Evolutionary conservation across 2,113 vertebrate species (phyloP), one percentile per base, ranked within the genome.

Genomic region (Proterorhinus semilunaris): DNA sequence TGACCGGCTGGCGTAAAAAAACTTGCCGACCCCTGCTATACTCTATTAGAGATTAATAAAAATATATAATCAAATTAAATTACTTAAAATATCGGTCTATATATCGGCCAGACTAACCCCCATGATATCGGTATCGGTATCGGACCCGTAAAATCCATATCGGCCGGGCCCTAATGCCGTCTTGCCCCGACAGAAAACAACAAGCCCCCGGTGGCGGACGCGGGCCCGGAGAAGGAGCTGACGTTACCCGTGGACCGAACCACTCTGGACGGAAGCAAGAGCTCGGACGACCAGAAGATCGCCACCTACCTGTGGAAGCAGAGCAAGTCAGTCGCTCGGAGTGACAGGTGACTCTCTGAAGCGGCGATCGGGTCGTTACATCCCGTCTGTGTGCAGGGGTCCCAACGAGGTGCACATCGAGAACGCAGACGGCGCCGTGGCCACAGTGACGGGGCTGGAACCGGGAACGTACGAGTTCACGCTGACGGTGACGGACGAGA

Each of bases 181-280:
- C 21, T 1, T 75, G 16, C 0, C 50, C 47, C 77, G 57, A 8
- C 84, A 99, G 98, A 99, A 87, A 98, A 99, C 90, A 99, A 99
- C 80, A 97, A 98, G 70, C 92, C 98, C 0, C 98, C 98, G 3
- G 88, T 91, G 72, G 97, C 98, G 6, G 94, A 98, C 61, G 96
- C 98, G 21, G 97, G 97, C 61, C 98, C 98, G 27, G 96, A 99
- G 88, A 99, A 99, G 75, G 98, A 99, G 81, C 88, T 99, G 81
- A 99, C 94, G 5, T 93, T 98, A 68, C 98, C 98, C 0, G 94
- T 99, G 11, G 98, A 99, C 76, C 93, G 93, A 74, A 99, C 98
- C 66, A 96, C 91, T 11, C 88, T 99, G 81, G 96, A 99, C 65
- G 98, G 96, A 82, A 97, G 94, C 86, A 97, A 94, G 83, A 99